Percentiles rank a stretch among this genome's conserved stretches.
Conservation (phyloP, 2,113 vertebrate species). For the Oxyura jamaicensis region DNA sequence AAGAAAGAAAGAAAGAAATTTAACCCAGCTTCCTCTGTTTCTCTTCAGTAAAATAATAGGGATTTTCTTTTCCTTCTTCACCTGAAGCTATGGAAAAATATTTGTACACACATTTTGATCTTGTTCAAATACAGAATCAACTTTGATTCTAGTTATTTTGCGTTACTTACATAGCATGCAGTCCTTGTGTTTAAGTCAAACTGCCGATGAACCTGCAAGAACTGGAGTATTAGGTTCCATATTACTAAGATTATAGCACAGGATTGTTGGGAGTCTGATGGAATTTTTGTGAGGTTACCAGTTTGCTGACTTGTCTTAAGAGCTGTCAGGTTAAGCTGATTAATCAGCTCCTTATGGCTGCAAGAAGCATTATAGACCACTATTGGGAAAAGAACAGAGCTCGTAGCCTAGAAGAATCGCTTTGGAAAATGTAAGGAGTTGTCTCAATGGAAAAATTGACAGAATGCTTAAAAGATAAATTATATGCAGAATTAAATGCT, state of each 20-base stretch:
- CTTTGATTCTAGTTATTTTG: background rate
- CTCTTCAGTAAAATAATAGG: background rate
- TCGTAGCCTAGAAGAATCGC: background rate
- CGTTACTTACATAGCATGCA: background rate
- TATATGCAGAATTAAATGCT: background rate
- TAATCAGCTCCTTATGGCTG: conserved; percentile 8
- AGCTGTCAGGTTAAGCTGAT: conserved; percentile 46
- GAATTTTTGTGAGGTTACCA: conserved; percentile 17
- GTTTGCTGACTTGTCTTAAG: conserved; percentile 21
- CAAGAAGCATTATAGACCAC: background rate
- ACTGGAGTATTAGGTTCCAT: background rate
- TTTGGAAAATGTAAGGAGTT: conserved; percentile 11
- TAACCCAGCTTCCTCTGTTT: background rate
- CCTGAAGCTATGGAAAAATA: background rate
- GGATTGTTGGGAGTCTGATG: background rate
- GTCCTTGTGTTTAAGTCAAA: background rate
- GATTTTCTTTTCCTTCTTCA: background rate
- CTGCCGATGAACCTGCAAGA: background rate
- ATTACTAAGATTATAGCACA: background rate
- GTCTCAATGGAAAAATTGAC: conserved; percentile 44
- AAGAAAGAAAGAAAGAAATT: background rate
- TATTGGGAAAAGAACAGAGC: background rate
- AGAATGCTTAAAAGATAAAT: background rate
- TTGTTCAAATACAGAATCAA: background rate
- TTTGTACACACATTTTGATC: background rate